Evolutionary conservation across 64 coral and sea anemone species (phyloP).

Genomic region (Stylophora pistillata): DNA sequence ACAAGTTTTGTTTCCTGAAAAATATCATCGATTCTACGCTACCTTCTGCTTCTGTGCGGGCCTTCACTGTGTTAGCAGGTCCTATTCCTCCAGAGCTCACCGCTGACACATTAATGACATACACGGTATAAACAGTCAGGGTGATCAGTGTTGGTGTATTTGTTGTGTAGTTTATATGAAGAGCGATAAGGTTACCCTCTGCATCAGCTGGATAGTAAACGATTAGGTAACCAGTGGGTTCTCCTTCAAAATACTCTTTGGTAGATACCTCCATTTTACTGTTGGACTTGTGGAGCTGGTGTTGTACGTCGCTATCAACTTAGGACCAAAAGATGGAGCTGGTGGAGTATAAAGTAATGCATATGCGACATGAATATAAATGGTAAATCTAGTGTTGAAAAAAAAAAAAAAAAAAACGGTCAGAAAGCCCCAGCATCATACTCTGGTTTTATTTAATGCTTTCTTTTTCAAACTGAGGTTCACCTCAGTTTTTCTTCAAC

Average conservation of each 20-base stretch:
- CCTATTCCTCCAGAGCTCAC: no score
- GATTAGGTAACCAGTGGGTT: not conserved
- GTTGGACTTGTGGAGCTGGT: not conserved
- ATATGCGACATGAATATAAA: no score
- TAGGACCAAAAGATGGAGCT: not conserved
- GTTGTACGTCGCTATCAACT: not conserved
- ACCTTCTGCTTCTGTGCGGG: not conserved
- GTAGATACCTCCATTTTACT: not conserved
- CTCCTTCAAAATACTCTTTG: not conserved
- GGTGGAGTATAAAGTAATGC: not conserved
- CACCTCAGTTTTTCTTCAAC: no score
- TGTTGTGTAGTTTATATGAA: no score
- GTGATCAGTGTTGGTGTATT: not conserved
- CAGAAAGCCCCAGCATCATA: no score
- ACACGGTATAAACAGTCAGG: not conserved
- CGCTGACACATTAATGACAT: no score
- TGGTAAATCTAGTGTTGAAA: no score
- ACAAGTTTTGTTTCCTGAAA: no score
- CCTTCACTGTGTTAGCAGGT: not conserved
- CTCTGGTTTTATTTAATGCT: no score
- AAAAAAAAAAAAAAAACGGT: no score
- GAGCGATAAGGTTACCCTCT: not conserved
- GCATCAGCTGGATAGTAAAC: not conserved
- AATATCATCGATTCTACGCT: not conserved
- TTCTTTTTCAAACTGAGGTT: no score